Base-by-base conservation (phyloP, 2,113 vertebrate genomes). In the Zosterops japonicus region DNA sequence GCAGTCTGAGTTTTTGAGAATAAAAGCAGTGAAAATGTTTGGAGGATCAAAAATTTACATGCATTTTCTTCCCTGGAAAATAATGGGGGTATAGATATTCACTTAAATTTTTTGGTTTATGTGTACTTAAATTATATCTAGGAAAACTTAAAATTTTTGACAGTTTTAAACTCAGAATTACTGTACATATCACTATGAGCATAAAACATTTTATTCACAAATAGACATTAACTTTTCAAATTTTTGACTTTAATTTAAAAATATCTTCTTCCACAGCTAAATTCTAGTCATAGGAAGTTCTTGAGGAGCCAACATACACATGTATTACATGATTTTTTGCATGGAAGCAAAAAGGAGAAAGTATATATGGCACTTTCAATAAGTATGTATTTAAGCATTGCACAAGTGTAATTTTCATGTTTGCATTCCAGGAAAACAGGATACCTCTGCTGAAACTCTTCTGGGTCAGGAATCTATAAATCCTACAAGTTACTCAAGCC, bases 381-480 rank as follows among this genome's bases (percentile, higher is more conserved):
- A 72, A 81, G 14, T 52, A 68, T 36, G 28, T 52, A 49, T 91
- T 77, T 84, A 80, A 90, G 29, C 50, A 49, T 35, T 36, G 33
- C 33, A 47, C 46, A 35, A 87, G 29, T 24, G 3, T 68, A 90
- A 56, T 11, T 68, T 91, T 64, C 59, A 41, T 36, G 17, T 93
- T 96, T 98, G 42, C 89, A 2, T 98, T 98, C 96, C 91, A 98
- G 98, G 95, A 89, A 95, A 92, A 60, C 31, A 63, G 49, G 44
- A 87, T 90, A 64, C 50, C 23, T 78, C 77, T 85, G 59, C 68
- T 72, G 91, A 94, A 87, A 76, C 60, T 76, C 63, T 69, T 53
- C 64, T 89, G 65, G n/a, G 74, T 90, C 89, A 50, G 60, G 95
- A 97, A 31, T 42, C 35, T 63, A 10, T 53, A 87, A 95, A 86